Conservation (phyloP, 1,140 invertebrate species). For the Drosophila arizonae region DNA sequence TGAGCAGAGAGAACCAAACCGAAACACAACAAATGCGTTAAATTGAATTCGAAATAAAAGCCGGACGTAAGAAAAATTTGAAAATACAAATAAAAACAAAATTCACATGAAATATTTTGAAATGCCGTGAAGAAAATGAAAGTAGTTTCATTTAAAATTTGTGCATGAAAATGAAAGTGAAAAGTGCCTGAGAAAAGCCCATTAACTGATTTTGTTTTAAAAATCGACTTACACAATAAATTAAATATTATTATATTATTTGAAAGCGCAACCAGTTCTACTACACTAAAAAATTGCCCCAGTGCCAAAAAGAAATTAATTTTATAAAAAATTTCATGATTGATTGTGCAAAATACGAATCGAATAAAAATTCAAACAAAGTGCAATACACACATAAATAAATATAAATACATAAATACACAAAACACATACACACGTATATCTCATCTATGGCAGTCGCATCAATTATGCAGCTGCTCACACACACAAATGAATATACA, state of each 20-base stretch:
- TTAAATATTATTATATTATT: slow-evolving; percentile 3
- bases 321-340: slow-evolving; percentile 20
- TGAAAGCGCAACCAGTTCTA: slow-evolving; percentile 38
- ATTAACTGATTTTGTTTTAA: slow-evolving; percentile 77
- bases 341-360: slow-evolving; percentile 55
- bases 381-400: slow-evolving; percentile 59
- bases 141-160: slow-evolving; percentile 35
- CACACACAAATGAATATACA: background rate
- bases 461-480: too few relatives aligned
- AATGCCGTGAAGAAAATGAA: slow-evolving; percentile 49
- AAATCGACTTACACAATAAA: slow-evolving; percentile 58
- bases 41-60: slow-evolving; percentile 21
- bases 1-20: background rate
- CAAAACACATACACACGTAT: too few relatives aligned
- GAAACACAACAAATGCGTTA: slow-evolving; percentile 53
- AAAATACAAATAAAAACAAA: slow-evolving; percentile 13
- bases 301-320: slow-evolving; percentile 26
- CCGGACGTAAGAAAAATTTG: background rate
- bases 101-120: slow-evolving; percentile 35
- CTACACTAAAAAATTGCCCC: slow-evolving; percentile 25
- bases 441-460: too few relatives aligned
- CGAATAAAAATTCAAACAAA: slow-evolving; percentile 59
- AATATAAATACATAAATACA: slow-evolving; percentile 15
- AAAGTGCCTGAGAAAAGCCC: slow-evolving; percentile 37
- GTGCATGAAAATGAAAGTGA: slow-evolving; percentile 20